Base-by-base conservation (phyloP, 2,113 vertebrate species). In the Mormyrus iriodes region DNA sequence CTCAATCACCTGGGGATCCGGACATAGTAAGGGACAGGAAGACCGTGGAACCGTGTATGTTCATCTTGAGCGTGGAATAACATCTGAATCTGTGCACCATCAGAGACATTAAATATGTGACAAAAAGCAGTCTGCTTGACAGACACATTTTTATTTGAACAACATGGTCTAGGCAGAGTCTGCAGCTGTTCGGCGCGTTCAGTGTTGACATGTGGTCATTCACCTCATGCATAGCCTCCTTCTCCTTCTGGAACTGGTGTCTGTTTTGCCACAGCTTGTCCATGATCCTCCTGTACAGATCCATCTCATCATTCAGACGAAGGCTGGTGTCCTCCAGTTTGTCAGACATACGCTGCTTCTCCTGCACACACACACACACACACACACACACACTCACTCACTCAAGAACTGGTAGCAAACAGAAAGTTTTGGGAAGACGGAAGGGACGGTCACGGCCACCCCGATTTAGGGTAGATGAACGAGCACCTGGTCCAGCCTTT, bases 191-290 rank as follows among this genome's bases (percentile, higher is more conserved):
- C 27, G 46, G 82, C 42, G 2, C 46, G 8, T 44, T 27, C 58
- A 24, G 27, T 65, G n/a, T 49, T 21, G 19, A 84, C 15, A n/a
- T 27, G 5, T 46, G 4, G 21, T 3, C 3, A 4, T 4, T 8
- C 27, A 98, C 98, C 97, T 99, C 98, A 90, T 99, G 98, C 0
- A 98, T 99, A 3, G 97, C 96, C 90, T 99, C 98, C 73, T 98
- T 96, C 83, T 99, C 98, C 93, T 98, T 98, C 93, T 98, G 97
- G 92, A 99, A 99, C 53, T 98, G 96, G 0, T 98, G 96, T 61
- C 98, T 96, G 94, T 98, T 98, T 76, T 98, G 97, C 90, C 98
- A 95, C 84, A 99, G 94, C 91, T 99, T 99, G 93, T 99, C 98
- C 97, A 99, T 98, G 92, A 99, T 96, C 91, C 96, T 98, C 91